A percentile compares a stretch with the other conserved stretches of the same genome.
Conservation (phyloP, 2,888 invertebrate genomes). For the Melanotus villosus region DNA sequence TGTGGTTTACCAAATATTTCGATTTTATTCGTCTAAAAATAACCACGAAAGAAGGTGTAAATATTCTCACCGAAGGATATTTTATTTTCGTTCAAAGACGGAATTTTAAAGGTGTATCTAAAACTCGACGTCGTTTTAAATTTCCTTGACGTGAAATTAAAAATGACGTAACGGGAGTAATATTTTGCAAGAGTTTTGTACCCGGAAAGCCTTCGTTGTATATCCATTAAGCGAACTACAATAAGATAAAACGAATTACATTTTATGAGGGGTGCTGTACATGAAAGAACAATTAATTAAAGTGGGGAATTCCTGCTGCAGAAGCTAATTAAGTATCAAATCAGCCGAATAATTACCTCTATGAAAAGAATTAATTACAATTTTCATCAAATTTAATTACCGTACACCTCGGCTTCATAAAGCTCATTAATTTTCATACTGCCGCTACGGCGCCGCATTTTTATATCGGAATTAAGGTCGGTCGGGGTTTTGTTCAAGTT, state of each 20-base stretch:
- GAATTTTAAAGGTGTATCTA: no score
- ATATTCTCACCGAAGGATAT: no score
- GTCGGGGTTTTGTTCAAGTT: background rate
- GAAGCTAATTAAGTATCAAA: conserved; percentile 43
- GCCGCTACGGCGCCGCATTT: conserved; percentile 9
- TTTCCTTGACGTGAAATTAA: no score
- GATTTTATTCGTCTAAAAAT: no score
- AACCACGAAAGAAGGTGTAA: no score
- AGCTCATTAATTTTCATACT: conserved; percentile 41
- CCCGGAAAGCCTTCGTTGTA: background rate
- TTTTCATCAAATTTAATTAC: conserved; percentile 42
- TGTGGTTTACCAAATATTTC: no score
- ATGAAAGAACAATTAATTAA: conserved; percentile 40
- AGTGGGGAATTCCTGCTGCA: conserved; percentile 30
- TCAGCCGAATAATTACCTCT: conserved; percentile 33
- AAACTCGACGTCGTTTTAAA: no score
- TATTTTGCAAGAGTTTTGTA: background rate
- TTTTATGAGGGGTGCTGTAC: conserved; percentile 23
- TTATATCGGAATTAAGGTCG: background rate
- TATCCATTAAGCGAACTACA: conserved; percentile 9
- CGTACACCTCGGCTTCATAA: conserved; percentile 34
- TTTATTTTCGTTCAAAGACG: no score
- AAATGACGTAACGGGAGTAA: background rate
- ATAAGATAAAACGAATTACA: conserved; percentile 20
- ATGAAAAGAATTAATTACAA: conserved; percentile 45